Evolutionary conservation across 1,140 invertebrate species (phyloP), one percentile per base, ranked within the genome.

Genomic region (Pachyrhynchus sulphureomaculatus): DNA sequence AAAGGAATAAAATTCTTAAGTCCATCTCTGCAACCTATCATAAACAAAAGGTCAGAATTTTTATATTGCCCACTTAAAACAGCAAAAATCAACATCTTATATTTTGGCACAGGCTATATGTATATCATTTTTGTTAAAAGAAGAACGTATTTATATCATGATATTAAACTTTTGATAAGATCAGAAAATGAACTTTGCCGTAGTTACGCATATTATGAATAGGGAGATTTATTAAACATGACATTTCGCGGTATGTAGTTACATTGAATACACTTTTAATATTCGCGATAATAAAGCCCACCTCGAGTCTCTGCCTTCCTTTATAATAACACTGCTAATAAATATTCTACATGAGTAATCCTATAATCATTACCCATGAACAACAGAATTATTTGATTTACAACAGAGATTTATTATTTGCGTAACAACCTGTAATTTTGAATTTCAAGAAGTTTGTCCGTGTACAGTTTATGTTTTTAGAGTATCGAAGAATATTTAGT

Each of bases 301-400:
- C 51, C 47, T 56, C 5, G 12, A 29, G 2, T 29, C 26, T 29
- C 26, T 29, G 12, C 26, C 42, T 63, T 52, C 49, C 49, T 63
- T 64, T 39, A 64, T 57, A 56, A 64, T 34, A 33, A 52, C 56
- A 52, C 56, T 51, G 24, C 54, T 60, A 58, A 66, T 66, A 64
- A 66, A 66, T 66, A 66, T 44, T 24, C 20, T 55, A 66, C 65
- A 60, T 58, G 39, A 29, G 26, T 29, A 29, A 29, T 29, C 26
- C 26, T 29, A 29, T 29, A 29, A 29, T 29, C 26, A 29, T 29
- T 29, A 29, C 26, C 26, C 26, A 29, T 10, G 26, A 29, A 29
- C 26, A 29, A 29, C 26, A 29, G 12, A 29, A 29, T 1, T 10
- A 6, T 23, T 15, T 18, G 39, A 18, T 23, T 18, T 23, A 42